A percentile compares a stretch with the other conserved stretches of the same genome.
phyloP scores from a whole-genome alignment of 2,797 vertebrate species.

The Kryptopterus vitreolus region DNA sequence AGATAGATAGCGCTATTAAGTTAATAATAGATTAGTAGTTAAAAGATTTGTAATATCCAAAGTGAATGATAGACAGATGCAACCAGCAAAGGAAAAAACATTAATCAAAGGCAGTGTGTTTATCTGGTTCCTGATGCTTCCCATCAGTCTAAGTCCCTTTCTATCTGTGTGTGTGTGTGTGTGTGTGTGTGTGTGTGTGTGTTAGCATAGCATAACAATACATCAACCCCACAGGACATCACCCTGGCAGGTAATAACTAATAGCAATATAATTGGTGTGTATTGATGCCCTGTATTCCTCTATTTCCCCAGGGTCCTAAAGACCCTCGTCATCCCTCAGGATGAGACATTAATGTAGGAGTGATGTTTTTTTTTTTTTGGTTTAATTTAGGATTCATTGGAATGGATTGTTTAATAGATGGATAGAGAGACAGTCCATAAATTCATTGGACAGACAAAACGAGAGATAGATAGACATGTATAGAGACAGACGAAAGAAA shows the following conservation, averaged over 20 bases:
- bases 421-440: no score
- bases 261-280: conserved; percentile 7
- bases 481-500: no score
- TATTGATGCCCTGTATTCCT: background rate
- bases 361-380: no score
- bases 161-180: background rate
- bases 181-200: background rate
- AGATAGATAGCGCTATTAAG: no score
- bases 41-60: conserved; percentile 60
- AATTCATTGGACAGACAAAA: no score
- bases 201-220: conserved; percentile 1
- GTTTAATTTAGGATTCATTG: no score
- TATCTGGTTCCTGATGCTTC: conserved; percentile 12
- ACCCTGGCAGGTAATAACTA: conserved; percentile 11
- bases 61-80: conserved; percentile 62
- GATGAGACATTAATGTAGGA: no score
- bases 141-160: background rate
- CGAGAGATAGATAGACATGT: no score
- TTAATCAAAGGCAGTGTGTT: conserved; percentile 16
- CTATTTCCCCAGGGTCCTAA: background rate
- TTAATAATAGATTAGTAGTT: conserved; percentile 61
- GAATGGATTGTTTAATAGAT: no score
- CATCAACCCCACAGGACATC: conserved; percentile 8
- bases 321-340: background rate
- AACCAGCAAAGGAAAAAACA: conserved; percentile 55